Evolutionary conservation across 1,140 invertebrate genomes (phyloP).

Genomic region (Trachelipus rathkii): DNA sequence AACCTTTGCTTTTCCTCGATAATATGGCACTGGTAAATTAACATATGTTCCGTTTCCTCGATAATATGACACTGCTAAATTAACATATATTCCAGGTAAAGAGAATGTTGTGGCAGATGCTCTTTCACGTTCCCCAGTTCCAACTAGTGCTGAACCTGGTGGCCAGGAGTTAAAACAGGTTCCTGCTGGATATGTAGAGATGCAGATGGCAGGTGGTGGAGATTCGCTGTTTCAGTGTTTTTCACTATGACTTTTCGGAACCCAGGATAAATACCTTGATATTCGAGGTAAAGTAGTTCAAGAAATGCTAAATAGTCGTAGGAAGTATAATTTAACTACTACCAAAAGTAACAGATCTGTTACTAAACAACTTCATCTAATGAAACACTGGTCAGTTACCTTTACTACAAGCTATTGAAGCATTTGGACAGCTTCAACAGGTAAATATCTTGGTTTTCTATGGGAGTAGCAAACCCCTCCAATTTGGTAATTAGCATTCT

Average conservation of each 20-base stretch:
- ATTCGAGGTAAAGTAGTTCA: not conserved
- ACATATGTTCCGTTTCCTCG: not conserved
- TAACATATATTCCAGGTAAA: conserved; percentile 10
- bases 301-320: not conserved
- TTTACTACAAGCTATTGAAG: too few relatives aligned
- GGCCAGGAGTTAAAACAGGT: not conserved
- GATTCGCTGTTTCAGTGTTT: not conserved
- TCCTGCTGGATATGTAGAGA: not conserved
- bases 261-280: not conserved
- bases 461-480: too few relatives aligned
- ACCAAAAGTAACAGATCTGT: too few relatives aligned
- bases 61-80: not conserved
- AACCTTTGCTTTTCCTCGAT: too few relatives aligned
- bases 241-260: not conserved
- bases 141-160: not conserved
- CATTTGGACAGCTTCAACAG: too few relatives aligned
- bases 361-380: too few relatives aligned
- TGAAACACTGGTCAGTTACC: too few relatives aligned
- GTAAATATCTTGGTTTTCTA: too few relatives aligned
- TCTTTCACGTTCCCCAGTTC: conserved; percentile 1
- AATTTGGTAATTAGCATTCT: too few relatives aligned
- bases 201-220: not conserved
- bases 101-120: conserved; percentile 1
- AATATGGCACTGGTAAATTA: too few relatives aligned
- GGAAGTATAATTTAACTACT: not conserved